phyloP scores from a whole-genome alignment of 2,113 vertebrate genomes.

The Acrocephalus arundinaceus region DNA sequence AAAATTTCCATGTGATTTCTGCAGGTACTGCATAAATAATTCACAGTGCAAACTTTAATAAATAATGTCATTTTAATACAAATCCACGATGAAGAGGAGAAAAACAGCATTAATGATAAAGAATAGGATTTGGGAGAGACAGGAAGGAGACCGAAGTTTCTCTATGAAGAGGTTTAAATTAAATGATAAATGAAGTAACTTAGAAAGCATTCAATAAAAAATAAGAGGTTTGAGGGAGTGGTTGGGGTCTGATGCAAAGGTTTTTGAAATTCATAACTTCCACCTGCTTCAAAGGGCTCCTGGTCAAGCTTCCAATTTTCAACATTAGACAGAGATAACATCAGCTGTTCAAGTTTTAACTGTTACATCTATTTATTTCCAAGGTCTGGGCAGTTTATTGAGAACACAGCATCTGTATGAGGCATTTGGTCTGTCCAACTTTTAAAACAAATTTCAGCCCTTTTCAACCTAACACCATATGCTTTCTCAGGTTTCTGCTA shows the following conservation, averaged over 20 bases:
- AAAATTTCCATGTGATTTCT: background rate
- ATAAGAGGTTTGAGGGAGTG: background rate
- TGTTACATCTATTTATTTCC: background rate
- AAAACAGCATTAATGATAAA: constrained; percentile 14
- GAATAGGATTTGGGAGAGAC: background rate
- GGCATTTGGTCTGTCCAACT: background rate
- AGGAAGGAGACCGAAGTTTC: background rate
- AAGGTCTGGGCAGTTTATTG: background rate
- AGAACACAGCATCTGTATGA: background rate
- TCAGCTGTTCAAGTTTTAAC: background rate
- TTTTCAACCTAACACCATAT: background rate
- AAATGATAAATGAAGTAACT: constrained; percentile 2
- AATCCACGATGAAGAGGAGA: background rate
- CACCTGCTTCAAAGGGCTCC: background rate
- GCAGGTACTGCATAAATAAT: constrained; percentile 42
- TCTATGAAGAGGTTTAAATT: constrained; percentile 28
- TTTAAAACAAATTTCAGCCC: constrained; percentile 5
- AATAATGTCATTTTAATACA: constrained; percentile 49
- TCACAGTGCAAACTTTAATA: constrained; percentile 22
- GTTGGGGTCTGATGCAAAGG: background rate
- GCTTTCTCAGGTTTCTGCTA: constrained; percentile 46
- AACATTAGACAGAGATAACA: background rate
- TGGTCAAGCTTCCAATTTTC: background rate
- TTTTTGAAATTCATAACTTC: background rate
- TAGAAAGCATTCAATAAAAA: background rate